phyloP scores from a whole-genome alignment of 1,140 invertebrate genomes.

The Nephotettix cincticeps region DNA sequence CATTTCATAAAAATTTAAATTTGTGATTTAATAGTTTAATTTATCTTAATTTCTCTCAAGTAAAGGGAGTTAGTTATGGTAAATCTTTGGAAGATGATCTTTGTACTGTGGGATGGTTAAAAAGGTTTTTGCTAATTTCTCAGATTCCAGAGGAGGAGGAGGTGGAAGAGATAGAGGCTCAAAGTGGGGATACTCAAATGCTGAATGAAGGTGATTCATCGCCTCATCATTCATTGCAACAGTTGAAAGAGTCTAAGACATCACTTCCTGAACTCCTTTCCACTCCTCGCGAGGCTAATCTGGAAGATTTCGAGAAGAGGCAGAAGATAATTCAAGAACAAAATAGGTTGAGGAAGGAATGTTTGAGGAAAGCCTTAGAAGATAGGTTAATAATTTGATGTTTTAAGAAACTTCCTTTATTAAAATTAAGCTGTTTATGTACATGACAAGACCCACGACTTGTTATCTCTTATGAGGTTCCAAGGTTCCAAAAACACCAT shows the following conservation, averaged over 20 bases:
- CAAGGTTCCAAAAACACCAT: no score
- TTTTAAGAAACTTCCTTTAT: no score
- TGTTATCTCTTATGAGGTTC: no score
- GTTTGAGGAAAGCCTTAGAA: constrained; percentile 28
- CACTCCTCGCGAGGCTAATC: background rate
- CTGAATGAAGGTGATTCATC: no score
- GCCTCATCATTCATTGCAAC: background rate
- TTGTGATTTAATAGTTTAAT: no score
- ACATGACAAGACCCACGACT: no score
- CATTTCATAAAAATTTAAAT: no score
- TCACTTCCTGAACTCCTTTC: background rate
- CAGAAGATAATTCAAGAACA: constrained; percentile 29
- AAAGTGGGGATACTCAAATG: background rate
- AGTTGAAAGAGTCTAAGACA: background rate
- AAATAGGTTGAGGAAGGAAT: constrained; percentile 24
- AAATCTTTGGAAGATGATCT: no score
- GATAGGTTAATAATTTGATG: constrained; percentile 24
- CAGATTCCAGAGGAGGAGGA: constrained; percentile 10
- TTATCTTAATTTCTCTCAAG: no score
- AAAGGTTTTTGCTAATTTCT: constrained; percentile 27
- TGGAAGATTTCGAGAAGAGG: constrained; percentile 26
- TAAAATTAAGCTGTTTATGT: no score
- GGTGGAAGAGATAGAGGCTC: background rate
- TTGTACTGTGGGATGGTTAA: no score
- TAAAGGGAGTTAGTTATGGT: no score